Conservation (phyloP, 1,140 invertebrate genomes). For the Hypsibius dujardini region DNA sequence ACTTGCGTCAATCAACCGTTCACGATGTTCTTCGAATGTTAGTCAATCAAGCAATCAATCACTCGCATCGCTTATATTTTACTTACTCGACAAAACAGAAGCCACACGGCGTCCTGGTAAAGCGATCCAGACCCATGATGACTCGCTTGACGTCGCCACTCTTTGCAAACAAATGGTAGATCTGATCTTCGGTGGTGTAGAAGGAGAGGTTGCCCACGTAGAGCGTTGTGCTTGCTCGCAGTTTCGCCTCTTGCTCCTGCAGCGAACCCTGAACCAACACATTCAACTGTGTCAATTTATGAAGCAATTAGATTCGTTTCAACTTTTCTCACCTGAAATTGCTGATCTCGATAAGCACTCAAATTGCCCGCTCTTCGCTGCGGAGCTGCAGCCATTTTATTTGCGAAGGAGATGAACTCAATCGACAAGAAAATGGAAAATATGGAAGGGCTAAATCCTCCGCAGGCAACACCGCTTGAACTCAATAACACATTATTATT, state of each 20-base stretch:
- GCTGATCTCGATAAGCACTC: slow-evolving; percentile 82
- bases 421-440: too few species aligned
- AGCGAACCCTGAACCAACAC: slow-evolving; percentile 56
- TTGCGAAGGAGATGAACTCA: too few species aligned
- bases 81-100: slow-evolving; percentile 94
- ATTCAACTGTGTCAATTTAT: slow-evolving; percentile 20
- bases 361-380: slow-evolving; percentile 36
- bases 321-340: slow-evolving; percentile 58
- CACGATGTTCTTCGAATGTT: too few species aligned
- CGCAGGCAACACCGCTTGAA: too few species aligned
- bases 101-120: slow-evolving; percentile 95
- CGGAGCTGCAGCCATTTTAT: neutral
- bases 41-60: too few species aligned
- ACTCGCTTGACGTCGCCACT: slow-evolving; percentile 90
- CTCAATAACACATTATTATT: too few species aligned
- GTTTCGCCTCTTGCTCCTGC: slow-evolving; percentile 66
- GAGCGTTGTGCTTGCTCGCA: slow-evolving; percentile 58
- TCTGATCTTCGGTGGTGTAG: slow-evolving; percentile 96
- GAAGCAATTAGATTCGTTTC: neutral
- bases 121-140: slow-evolving; percentile 94
- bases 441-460: too few species aligned
- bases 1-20: too few species aligned
- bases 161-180: slow-evolving; percentile 86
- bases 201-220: slow-evolving; percentile 97
- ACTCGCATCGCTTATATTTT: neutral